Evolutionary conservation across 2,888 invertebrate genomes (phyloP), one percentile per base, ranked within the genome.

Genomic region (Acleris literana): DNA sequence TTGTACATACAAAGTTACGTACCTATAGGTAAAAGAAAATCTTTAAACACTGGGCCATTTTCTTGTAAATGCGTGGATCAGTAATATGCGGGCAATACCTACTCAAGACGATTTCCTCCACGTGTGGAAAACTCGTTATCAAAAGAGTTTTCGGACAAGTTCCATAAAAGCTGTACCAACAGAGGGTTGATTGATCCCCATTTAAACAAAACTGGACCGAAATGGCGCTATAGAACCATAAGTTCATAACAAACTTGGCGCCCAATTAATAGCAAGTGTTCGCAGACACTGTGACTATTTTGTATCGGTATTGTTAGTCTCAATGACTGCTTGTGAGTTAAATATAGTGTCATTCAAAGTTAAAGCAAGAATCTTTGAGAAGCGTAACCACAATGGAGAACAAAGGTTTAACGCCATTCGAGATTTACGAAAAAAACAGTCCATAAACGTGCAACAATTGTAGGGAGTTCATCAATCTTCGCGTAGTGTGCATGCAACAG

Each of bases 381-480:
- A 63, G 65, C 63, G 59, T 70, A 71, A 43, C 65, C 67, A 75
- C 73, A 76, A 76, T 75, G 71, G 68, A 68, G 64, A 64, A 67
- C 66, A 63, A 69, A 63, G 63, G 71, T 62, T 72, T 75, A 77
- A 81, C 76, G 78, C 83, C 83, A 85, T 86, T 65, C 49, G 60
- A 60, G 59, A 64, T 51, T 56, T 86, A 76, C 75, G 79, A 80
- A 83, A 85, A 86, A 86, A 85, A 78, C 80, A 90, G 90, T 90
- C 87, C 82, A 88, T 88, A 86, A 87, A 88, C 82, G 84, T 84
- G 85, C 86, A 82, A 92, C 92, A 90, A 92, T 90, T 86, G 87
- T 80, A 77, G 74, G 80, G 85, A 92, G 90, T 92, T 88, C 88
- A 88, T 88, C 90, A 90, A 92, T 92, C 91, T 90, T 90, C 83